Conservation (phyloP, 2,113 vertebrate species). For the Bubo blakistoni region DNA sequence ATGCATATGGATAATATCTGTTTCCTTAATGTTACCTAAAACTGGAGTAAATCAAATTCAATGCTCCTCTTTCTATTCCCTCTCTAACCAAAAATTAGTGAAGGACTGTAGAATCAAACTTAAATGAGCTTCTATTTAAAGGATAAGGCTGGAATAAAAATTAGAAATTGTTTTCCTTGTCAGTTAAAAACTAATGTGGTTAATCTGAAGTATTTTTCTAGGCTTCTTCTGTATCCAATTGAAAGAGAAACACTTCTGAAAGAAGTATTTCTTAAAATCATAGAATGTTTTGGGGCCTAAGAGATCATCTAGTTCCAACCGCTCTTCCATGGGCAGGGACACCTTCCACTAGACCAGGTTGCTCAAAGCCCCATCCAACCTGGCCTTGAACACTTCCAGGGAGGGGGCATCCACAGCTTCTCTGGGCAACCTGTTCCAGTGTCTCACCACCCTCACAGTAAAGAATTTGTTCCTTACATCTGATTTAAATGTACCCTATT, state of each 20-base stretch:
- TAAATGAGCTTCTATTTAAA: not conserved
- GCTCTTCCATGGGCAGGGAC: too few relatives aligned
- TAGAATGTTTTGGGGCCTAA: too few relatives aligned
- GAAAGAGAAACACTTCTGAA: not conserved
- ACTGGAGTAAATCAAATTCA: not conserved
- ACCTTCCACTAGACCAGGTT: too few relatives aligned
- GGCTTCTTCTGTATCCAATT: not conserved
- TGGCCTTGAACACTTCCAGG: too few relatives aligned
- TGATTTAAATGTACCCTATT: too few relatives aligned
- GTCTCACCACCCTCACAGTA: too few relatives aligned
- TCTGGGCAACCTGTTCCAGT: too few relatives aligned
- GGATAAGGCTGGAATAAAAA: not conserved
- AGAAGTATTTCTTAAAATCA: not conserved
- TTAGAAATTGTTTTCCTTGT: not conserved
- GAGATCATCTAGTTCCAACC: too few relatives aligned
- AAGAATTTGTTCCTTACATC: too few relatives aligned
- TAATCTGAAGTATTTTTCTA: not conserved
- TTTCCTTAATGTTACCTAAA: not conserved
- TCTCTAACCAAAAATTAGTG: not conserved
- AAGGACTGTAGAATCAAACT: not conserved
- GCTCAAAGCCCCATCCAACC: too few relatives aligned
- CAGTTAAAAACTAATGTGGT: not conserved
- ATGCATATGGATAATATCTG: not conserved
- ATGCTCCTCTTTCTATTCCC: not conserved
- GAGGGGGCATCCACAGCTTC: too few relatives aligned